phyloP scores from a whole-genome alignment of 2,113 vertebrate species.

The Barbus barbus region DNA sequence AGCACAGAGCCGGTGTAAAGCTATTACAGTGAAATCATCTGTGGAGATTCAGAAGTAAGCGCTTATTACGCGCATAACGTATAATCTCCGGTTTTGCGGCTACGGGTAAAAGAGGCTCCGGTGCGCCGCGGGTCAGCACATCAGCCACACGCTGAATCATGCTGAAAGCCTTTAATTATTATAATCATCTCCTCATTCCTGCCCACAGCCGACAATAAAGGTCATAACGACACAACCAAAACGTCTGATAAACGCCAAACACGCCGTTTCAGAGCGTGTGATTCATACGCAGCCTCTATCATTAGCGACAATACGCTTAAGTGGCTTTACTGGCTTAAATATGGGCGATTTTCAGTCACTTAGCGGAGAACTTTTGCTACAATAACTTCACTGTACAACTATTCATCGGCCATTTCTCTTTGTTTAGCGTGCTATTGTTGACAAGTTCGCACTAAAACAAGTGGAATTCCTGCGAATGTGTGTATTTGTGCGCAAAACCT shows the following conservation, averaged over 20 bases:
- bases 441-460: background rate
- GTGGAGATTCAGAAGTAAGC: background rate
- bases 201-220: slow-evolving; percentile 22
- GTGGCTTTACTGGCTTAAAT: background rate
- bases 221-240: slow-evolving; percentile 25
- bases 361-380: background rate
- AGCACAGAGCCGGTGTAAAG: background rate
- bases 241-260: slow-evolving; percentile 23
- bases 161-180: slow-evolving; percentile 47
- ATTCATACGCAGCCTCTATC: background rate
- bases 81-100: slow-evolving; percentile 29
- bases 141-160: background rate
- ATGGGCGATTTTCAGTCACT: background rate
- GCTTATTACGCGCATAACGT: background rate
- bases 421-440: background rate
- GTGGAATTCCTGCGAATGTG: background rate
- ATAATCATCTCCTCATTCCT: slow-evolving; percentile 30
- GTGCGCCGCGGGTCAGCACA: background rate
- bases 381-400: background rate
- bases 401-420: background rate
- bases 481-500: background rate
- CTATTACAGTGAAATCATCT: background rate
- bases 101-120: slow-evolving; percentile 17
- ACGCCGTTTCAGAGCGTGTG: background rate
- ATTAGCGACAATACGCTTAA: background rate